Evolutionary conservation across 2,797 vertebrate genomes (phyloP), one percentile per base, ranked within the genome.

Genomic region (Dipus sagitta): DNA sequence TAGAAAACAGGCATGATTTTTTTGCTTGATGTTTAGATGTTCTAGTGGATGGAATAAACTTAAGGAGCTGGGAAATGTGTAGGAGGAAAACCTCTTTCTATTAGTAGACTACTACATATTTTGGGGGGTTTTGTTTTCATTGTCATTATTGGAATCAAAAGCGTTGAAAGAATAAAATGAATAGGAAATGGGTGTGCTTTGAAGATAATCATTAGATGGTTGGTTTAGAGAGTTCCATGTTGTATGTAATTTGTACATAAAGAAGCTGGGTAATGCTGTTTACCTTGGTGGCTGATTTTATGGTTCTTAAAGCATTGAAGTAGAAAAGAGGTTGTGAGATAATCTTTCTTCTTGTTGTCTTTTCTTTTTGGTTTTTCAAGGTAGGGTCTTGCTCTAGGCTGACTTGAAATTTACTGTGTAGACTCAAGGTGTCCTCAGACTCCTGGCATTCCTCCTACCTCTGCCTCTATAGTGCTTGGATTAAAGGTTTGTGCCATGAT

Each of bases 91-190:
- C 15, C 23, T 77, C 28, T 90, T 62, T 34, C 13, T 83, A 6
- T 70, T 81, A 85, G 64, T 82, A 92, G 67, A 76, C 52, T 58
- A 58, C 12, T 86, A 32, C 17, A 52, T 47, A 58, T 65, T 86
- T 95, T 86, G 88, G 30, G 95, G 38, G 34, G 67, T 85, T 96
- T 94, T 92, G 32, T 95, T 95, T 95, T 86, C 80, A 75, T 85
- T 86, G 21, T 87, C 72, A 70, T 21, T n/a, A 26, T 74, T 86
- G 47, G 64, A 92, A 81, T 90, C n/a, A 24, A 70, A 68, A 88
- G 62, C 86, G 13, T 88, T 88, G 23, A n/a, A 79, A 74, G 72
- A 42, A 64, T 90, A 84, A 23, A 71, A 8, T 83, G 34, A 78
- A 65, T 58, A 92, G 72, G 78, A 82, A 84, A 71, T 91, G 38